Evolutionary conservation across 2,113 vertebrate species (phyloP).

Genomic region (Orientallactaga bullata): DNA sequence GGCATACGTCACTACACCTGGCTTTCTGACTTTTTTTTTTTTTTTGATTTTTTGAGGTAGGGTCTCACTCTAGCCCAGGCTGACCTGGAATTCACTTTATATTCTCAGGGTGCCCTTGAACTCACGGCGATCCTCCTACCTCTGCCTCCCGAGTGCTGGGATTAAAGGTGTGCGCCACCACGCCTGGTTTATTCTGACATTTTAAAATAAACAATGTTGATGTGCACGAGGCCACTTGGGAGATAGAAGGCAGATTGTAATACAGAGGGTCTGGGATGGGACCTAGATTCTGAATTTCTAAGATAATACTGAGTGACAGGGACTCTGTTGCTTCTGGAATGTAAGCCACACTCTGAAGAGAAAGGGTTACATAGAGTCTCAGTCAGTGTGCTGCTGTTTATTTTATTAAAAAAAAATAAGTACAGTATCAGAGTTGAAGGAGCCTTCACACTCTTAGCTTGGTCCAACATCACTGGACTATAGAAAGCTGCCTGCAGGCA

Average conservation of each 20-base stretch:
- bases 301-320: background rate
- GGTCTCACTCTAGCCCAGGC: no score
- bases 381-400: background rate
- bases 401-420: slow-evolving; percentile 22
- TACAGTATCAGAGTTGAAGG: background rate
- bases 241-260: background rate
- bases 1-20: no score
- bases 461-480: background rate
- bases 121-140: no score
- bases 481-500: background rate
- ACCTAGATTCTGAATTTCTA: background rate
- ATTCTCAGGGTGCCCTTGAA: no score
- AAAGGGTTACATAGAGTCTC: background rate
- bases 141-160: no score
- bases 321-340: background rate
- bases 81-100: no score
- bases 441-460: background rate
- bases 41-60: background rate
- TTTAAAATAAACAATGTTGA: background rate
- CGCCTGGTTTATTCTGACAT: no score
- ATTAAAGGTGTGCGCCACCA: no score
- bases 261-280: background rate
- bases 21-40: no score
- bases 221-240: background rate
- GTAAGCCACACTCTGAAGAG: background rate